Percentiles rank a stretch among this genome's conserved stretches.
Conservation (phyloP, 2,113 vertebrate genomes). For the Apus apus region DNA sequence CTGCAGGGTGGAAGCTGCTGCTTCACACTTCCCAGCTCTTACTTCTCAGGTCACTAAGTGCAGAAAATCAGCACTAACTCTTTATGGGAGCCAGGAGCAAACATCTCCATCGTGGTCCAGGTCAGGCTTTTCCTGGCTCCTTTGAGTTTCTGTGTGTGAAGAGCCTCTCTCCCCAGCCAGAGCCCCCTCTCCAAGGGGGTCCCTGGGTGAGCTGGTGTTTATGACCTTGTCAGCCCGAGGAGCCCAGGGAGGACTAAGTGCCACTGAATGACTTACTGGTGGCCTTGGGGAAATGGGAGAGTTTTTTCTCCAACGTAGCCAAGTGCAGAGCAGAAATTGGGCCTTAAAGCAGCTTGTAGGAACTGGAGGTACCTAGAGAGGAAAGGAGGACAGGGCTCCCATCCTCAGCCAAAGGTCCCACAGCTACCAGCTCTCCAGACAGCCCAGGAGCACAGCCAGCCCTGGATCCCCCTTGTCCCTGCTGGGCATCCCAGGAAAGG, state of each 20-base stretch:
- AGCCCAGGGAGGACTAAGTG: neutral
- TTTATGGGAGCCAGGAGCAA: too few relatives aligned
- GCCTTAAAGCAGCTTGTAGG: neutral
- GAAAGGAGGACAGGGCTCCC: neutral
- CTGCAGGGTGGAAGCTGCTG: too few relatives aligned
- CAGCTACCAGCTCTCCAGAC: too few relatives aligned
- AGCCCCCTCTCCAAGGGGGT: neutral
- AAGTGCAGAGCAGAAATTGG: neutral
- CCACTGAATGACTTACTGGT: fast-evolving
- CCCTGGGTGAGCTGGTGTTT: too few relatives aligned
- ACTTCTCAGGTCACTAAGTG: too few relatives aligned
- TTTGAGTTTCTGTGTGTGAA: neutral
- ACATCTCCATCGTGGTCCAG: too few relatives aligned
- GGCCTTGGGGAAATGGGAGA: too few relatives aligned
- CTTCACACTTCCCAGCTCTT: too few relatives aligned
- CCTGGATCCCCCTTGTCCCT: too few relatives aligned
- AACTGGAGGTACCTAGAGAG: too few relatives aligned
- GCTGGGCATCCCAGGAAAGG: neutral
- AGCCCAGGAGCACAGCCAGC: too few relatives aligned
- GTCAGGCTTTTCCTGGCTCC: neutral
- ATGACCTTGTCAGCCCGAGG: neutral
- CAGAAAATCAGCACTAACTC: neutral
- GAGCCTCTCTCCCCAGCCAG: too few relatives aligned
- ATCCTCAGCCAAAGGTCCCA: neutral
- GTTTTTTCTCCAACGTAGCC: neutral